These are phyloP conservation scores for Polypterus senegalus DNA, from an alignment of 2,113 vertebrate genomes.

Conservation along the genomic window DNA sequence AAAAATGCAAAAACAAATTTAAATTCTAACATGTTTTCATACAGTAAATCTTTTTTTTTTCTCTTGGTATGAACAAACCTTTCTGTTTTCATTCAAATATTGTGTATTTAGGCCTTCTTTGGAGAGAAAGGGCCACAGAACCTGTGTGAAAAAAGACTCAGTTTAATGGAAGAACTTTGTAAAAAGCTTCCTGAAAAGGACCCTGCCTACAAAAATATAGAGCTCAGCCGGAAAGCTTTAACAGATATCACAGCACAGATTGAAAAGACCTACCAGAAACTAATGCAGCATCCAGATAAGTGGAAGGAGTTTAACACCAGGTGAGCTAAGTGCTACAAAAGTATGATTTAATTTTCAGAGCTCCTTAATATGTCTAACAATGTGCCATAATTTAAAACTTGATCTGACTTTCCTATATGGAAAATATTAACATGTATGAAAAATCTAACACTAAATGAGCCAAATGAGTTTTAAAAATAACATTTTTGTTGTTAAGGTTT, in stretches of 20 bases:
- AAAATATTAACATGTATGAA: no score
- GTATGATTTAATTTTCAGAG: no score
- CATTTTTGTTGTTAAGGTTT: constrained; percentile 46
- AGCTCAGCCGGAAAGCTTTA: constrained; percentile 43
- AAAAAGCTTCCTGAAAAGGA: constrained; percentile 72
- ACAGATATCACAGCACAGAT: constrained; percentile 62
- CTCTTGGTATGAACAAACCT: no score
- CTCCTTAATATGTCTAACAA: no score
- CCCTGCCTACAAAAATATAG: constrained; percentile 42
- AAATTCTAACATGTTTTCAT: no score
- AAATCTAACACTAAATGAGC: no score
- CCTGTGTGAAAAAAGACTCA: constrained; percentile 71
- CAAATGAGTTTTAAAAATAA: no score
- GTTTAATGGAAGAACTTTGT: constrained; percentile 77
- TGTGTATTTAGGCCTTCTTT: constrained; percentile 64
- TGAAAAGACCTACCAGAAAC: constrained; percentile 42
- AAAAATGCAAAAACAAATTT: no score
- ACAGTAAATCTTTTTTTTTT: no score
- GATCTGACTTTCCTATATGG: no score
- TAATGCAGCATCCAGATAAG: constrained; percentile 70
- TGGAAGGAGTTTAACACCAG: constrained; percentile 76
- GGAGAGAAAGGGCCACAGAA: constrained; percentile 62
- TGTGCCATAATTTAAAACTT: no score
- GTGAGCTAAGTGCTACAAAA: constrained; percentile 31
- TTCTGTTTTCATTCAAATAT: no score